Evolutionary conservation across 2,888 invertebrate species (phyloP), one percentile per base, ranked within the genome.

Genomic region (Rhagonycha fulva): DNA sequence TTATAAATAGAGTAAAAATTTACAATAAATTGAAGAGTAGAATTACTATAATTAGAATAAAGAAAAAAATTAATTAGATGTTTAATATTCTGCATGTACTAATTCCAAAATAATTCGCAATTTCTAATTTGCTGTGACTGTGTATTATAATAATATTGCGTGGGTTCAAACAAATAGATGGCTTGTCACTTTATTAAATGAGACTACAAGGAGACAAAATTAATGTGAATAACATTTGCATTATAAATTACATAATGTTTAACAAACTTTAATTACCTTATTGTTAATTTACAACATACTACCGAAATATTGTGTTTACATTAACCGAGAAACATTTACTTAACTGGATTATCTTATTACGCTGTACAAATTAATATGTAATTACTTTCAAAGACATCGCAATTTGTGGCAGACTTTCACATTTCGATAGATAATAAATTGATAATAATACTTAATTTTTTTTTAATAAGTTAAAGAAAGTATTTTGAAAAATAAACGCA

Each of bases 191-290:
- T 24, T 66, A 66, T 66, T 66, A 66, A 66, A 66, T 23, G 63
- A 66, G 63, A 66, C 63, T 66, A 66, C 63, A 19, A 47, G 47
- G 19, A 66, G 63, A 66, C 63, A 66, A 66, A 66, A 66, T 66
- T 66, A 24, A 66, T 66, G 63, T 66, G 63, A 66, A 66, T 66
- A 66, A 66, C 63, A 24, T 66, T 66, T 66, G 19, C 63, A 66
- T 66, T 66, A 66, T 23, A 66, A 66, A 66, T 66, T 66, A 66
- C 24, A 24, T 66, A 66, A 66, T 26, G 63, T 66, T 66, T 26
- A 47, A 47, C 63, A 19, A 66, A 66, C 24, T 23, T 66, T 66
- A 66, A 66, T 66, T 66, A 24, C 12, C 63, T 66, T 66, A 66
- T 62, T 23, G 23, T 66, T 26, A 66, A 66, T 24, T 66, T 66